These are phyloP conservation scores for Steinernema khuongi DNA, from an alignment of 1,140 invertebrate species.

Conservation along the genomic window DNA sequence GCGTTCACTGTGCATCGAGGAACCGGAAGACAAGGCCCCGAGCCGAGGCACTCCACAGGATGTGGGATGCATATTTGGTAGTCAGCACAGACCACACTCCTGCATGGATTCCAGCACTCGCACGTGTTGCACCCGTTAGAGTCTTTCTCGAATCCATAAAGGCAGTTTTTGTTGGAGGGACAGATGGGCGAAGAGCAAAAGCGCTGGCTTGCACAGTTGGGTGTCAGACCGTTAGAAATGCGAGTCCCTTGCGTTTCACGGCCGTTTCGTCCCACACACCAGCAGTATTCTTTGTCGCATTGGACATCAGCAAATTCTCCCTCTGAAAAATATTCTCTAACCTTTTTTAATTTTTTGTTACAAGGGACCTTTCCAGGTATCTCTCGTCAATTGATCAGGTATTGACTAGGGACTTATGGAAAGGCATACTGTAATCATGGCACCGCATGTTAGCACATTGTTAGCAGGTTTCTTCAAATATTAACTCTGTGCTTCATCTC, in stretches of 20 bases:
- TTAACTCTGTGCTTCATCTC: no score
- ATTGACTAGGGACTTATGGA: no score
- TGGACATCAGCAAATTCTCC: slow-evolving; percentile 44
- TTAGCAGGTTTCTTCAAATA: no score
- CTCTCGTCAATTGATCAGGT: no score
- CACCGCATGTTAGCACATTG: no score
- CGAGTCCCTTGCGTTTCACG: slow-evolving; percentile 46
- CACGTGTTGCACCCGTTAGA: slow-evolving; percentile 44
- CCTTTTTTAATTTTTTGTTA: background rate
- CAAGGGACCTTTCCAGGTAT: background rate
- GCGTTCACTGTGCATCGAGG: slow-evolving; percentile 45
- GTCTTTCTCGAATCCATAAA: slow-evolving; percentile 46
- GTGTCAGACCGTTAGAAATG: slow-evolving; percentile 27
- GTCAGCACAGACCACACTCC: slow-evolving; percentile 39
- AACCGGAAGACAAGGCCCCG: slow-evolving; percentile 30
- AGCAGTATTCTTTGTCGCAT: slow-evolving; percentile 42
- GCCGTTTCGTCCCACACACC: slow-evolving; percentile 45
- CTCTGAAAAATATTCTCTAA: slow-evolving; percentile 28
- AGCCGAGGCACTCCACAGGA: slow-evolving; percentile 36
- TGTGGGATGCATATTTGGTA: slow-evolving; percentile 44
- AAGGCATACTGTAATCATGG: no score
- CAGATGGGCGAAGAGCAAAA: slow-evolving; percentile 9
- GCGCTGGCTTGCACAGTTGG: slow-evolving; percentile 32
- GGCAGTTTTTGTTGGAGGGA: slow-evolving; percentile 26
- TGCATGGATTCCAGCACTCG: slow-evolving; percentile 47